Conservation (phyloP, 2,888 invertebrate genomes). For the Branchellion lobata region DNA sequence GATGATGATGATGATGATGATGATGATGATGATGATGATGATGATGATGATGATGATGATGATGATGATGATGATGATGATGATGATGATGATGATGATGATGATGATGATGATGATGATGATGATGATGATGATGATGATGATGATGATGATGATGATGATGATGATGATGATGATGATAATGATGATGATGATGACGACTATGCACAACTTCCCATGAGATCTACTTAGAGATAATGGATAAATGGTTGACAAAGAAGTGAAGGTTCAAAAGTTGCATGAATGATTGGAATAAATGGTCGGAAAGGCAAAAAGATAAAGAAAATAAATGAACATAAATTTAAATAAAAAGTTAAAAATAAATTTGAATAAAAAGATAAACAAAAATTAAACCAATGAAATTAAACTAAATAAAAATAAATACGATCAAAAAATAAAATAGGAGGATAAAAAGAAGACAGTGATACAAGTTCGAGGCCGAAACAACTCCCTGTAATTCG, state of each 20-base stretch:
- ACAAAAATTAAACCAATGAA: too few relatives aligned
- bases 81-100: conserved; percentile 34
- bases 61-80: conserved; percentile 35
- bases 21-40: conserved; percentile 35
- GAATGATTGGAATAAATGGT: too few relatives aligned
- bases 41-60: conserved; percentile 39
- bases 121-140: conserved; percentile 24
- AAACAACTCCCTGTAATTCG: too few relatives aligned
- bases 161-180: conserved; percentile 25
- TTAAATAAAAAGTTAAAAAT: too few relatives aligned
- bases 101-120: conserved; percentile 9
- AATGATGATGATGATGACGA: conserved; percentile 33
- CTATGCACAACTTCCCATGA: neutral
- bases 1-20: conserved; percentile 23
- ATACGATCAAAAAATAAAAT: too few relatives aligned
- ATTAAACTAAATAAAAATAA: too few relatives aligned
- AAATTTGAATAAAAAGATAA: too few relatives aligned
- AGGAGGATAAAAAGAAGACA: too few relatives aligned
- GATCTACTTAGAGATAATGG: neutral
- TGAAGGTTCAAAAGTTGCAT: too few relatives aligned
- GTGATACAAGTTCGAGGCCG: too few relatives aligned
- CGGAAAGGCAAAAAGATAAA: too few relatives aligned
- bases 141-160: conserved; percentile 21
- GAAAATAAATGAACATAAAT: too few relatives aligned
- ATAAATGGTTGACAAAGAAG: neutral